These are phyloP conservation scores for Danio rerio DNA, from an alignment of 2,113 vertebrate species.

Conservation along the genomic window GRCz12tu NC_133199.1:28230501-28231000, in stretches of 20 bases:
- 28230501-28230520: slow-evolving; percentile 62
- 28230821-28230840: too few relatives aligned
- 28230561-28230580: slow-evolving; percentile 59
- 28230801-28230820: too few relatives aligned
- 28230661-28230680: slow-evolving; percentile 44
- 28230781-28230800: too few relatives aligned
- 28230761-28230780: background rate
- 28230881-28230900: too few relatives aligned
- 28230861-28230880: too few relatives aligned
- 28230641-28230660: slow-evolving; percentile 64
- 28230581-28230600: slow-evolving; percentile 73
- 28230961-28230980: too few relatives aligned
- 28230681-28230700: slow-evolving; percentile 41
- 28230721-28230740: background rate
- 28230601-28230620: slow-evolving; percentile 68
- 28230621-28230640: slow-evolving; percentile 73
- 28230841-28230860: too few relatives aligned
- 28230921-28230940: too few relatives aligned
- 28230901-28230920: too few relatives aligned
- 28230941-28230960: too few relatives aligned
- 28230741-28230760: background rate
- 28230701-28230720: background rate
- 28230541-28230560: slow-evolving; percentile 66
- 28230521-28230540: slow-evolving; percentile 57
- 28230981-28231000: too few relatives aligned